These are phyloP conservation scores for Sinocyclocheilus anshuiensis DNA, from an alignment of 2,113 vertebrate genomes.

Conservation along the genomic window DNA sequence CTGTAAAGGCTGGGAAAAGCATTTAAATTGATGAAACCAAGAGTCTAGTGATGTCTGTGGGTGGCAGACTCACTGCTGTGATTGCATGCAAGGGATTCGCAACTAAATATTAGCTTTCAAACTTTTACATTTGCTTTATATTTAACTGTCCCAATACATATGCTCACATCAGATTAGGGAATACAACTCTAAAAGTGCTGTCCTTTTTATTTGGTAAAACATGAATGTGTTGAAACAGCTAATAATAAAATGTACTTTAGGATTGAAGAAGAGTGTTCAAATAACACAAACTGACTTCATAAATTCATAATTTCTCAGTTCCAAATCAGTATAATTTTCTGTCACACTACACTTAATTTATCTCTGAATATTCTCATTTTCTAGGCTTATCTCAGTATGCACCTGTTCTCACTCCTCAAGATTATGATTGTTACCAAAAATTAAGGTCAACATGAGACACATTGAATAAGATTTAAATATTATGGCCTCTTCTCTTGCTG, in stretches of 20 bases:
- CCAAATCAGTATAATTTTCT: constrained; percentile 5
- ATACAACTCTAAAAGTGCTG: too few relatives aligned
- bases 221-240: too few relatives aligned
- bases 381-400: constrained; percentile 20
- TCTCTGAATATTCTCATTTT: background rate
- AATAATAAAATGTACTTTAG: background rate
- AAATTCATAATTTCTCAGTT: background rate
- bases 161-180: too few relatives aligned
- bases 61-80: too few relatives aligned
- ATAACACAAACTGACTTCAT: constrained; percentile 1
- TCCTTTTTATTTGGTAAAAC: too few relatives aligned
- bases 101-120: too few relatives aligned
- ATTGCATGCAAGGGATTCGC: too few relatives aligned
- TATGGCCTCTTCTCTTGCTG: background rate
- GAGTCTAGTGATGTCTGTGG: too few relatives aligned
- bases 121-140: too few relatives aligned
- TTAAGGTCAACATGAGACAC: background rate
- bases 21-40: too few relatives aligned
- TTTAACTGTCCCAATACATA: too few relatives aligned
- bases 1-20: too few relatives aligned
- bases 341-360: background rate
- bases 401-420: constrained; percentile 15
- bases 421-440: constrained; percentile 10
- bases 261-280: background rate
- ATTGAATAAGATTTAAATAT: constrained; percentile 4